Evolutionary conservation across 2,113 vertebrate species (phyloP), one percentile per base, ranked within the genome.

Genomic region (Dascyllus trimaculatus): DNA sequence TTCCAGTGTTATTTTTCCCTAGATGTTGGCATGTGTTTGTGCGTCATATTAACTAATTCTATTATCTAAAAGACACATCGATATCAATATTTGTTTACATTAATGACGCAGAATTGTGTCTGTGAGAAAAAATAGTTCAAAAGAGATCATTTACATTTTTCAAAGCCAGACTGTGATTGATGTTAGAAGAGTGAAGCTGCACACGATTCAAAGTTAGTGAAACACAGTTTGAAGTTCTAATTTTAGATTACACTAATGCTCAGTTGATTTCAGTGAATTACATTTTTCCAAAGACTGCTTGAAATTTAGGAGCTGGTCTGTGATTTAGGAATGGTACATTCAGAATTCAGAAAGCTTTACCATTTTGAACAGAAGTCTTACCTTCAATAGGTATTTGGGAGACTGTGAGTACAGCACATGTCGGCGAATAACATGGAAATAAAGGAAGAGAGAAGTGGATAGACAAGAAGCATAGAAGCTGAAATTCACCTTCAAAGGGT

Each of bases 331-430:
- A 24, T 46, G 24, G 26, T 19, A 49, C 17, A 45, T 64, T 64
- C 26, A 43, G 19, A 63, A 35, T 54, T 65, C 3, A 18, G 21
- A 38, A 32, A 65, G 13, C 6, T 65, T 46, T 38, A 62, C 46
- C 63, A 56, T 25, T 48, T 53, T 22, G 18, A 75, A 66, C 11
- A 73, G 19, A 57, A 64, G 6, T 90, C 95, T 96, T 96, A 96
- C 95, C 95, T 96, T 94, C 86, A 96, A 88, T 52, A 95, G 89
- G 76, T 94, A 95, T 94, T 94, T 96, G 87, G 93, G 94, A 92
- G 93, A 96, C 94, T 91, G 59, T 94, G 91, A 93, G 90, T 18
- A 82, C 76, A 92, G 92, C 84, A 70, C 64, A 68, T 76, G 88
- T 59, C 4, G 93, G 86, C 25, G 60, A 83, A 66, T 71, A 76